phyloP scores from a whole-genome alignment of 2,888 invertebrate species.

The Hipparchia semele region DNA sequence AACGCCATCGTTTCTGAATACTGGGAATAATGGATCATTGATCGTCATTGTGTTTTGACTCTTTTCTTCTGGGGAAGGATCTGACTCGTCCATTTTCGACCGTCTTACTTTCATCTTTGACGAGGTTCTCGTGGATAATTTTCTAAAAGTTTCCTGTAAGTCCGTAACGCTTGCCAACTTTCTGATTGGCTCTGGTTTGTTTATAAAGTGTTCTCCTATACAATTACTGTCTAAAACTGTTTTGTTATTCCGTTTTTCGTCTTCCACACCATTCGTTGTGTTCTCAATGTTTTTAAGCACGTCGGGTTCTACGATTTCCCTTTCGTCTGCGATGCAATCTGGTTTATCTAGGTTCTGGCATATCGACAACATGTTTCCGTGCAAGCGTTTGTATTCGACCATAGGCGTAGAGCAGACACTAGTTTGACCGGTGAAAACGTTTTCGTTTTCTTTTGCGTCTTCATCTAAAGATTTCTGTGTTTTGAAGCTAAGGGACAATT shows the following conservation, averaged over 20 bases:
- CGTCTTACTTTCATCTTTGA: slow-evolving; percentile 79
- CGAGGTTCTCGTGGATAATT: slow-evolving; percentile 81
- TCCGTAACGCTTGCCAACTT: slow-evolving; percentile 84
- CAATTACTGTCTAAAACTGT: slow-evolving; percentile 69
- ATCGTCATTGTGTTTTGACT: slow-evolving; percentile 86
- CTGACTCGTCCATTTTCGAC: slow-evolving; percentile 56
- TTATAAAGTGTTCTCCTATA: slow-evolving; percentile 77
- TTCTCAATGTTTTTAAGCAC: slow-evolving; percentile 70
- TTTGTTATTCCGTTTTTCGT: slow-evolving; percentile 67
- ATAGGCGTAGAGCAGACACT: slow-evolving; percentile 91
- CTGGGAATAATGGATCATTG: slow-evolving; percentile 90
- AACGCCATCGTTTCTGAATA: slow-evolving; percentile 88
- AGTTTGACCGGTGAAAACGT: slow-evolving; percentile 86
- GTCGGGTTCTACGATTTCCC: slow-evolving; percentile 61
- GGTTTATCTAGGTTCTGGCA: slow-evolving; percentile 84
- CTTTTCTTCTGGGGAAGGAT: slow-evolving; percentile 64
- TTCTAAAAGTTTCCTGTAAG: slow-evolving; percentile 84
- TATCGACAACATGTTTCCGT: slow-evolving; percentile 88
- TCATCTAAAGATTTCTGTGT: slow-evolving; percentile 82
- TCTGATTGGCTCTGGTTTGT: slow-evolving; percentile 72
- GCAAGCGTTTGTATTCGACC: slow-evolving; percentile 89
- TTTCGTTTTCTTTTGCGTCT: slow-evolving; percentile 78
- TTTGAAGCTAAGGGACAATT: slow-evolving; percentile 83
- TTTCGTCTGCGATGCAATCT: slow-evolving; percentile 59
- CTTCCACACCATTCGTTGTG: slow-evolving; percentile 55